A percentile compares a stretch with the other conserved stretches of the same genome.
Conservation (phyloP, 2,113 vertebrate species). For the Notechis scutatus region DNA sequence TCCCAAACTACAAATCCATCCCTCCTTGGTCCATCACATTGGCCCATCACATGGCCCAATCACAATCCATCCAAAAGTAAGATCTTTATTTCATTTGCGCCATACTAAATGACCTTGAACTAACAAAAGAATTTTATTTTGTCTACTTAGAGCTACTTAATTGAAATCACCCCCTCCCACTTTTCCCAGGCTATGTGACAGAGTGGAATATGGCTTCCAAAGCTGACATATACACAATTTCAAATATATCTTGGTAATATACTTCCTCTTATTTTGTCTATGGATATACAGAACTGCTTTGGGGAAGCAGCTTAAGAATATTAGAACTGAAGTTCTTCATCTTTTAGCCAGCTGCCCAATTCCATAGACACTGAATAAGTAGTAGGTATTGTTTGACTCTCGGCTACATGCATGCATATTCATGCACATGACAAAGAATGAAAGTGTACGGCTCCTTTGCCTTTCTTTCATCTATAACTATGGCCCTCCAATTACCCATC, state of each 20-base stretch:
- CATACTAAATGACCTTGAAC: no score
- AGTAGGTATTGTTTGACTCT: background rate
- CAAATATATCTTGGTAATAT: background rate
- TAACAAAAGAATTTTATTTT: no score
- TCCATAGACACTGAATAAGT: background rate
- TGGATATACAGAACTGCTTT: background rate
- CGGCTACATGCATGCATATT: background rate
- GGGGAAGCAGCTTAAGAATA: background rate
- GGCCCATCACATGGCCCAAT: no score
- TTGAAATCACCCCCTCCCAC: no score
- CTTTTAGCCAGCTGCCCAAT: background rate
- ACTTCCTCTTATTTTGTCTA: background rate
- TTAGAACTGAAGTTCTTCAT: background rate
- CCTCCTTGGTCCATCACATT: no score
- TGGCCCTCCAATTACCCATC: background rate
- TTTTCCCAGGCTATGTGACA: no score
- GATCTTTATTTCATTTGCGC: no score
- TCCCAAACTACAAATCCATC: no score
- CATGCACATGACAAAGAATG: background rate
- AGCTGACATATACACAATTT: background rate
- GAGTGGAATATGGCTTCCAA: no score
- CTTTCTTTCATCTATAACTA: background rate
- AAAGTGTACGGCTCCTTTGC: background rate
- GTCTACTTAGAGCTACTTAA: no score
- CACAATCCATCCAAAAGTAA: no score